These are phyloP conservation scores for Cirrhinus molitorella DNA, from an alignment of 2,797 vertebrate genomes.

Conservation along the genomic window DNA sequence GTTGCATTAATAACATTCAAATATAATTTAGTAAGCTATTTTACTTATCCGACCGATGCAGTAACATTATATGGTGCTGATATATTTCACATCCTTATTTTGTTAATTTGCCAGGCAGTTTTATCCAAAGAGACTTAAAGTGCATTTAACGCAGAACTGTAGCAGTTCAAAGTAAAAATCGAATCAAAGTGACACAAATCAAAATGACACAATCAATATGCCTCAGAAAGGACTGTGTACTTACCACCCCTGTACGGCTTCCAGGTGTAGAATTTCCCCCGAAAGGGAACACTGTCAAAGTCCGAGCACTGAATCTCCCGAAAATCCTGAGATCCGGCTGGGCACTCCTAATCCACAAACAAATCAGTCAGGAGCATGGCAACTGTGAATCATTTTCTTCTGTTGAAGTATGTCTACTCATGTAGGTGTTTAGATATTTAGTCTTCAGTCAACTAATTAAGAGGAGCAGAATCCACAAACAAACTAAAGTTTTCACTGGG, in stretches of 20 bases:
- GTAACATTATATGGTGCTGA: not conserved
- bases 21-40: not conserved
- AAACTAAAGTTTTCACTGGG: not conserved
- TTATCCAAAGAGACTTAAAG: not conserved
- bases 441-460: not conserved
- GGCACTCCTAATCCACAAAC: constrained; percentile 86
- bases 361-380: constrained; percentile 24
- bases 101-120: not conserved
- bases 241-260: constrained; percentile 95
- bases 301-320: constrained; percentile 93
- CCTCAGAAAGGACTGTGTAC: constrained; percentile 38
- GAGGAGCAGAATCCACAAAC: constrained; percentile 23
- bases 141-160: not conserved
- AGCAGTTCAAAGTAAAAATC: not conserved
- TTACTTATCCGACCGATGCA: not conserved
- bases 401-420: not conserved
- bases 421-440: not conserved
- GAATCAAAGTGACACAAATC: not conserved
- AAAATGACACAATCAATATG: not conserved
- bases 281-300: constrained; percentile 92
- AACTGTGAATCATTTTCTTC: not conserved
- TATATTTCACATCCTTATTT: not conserved
- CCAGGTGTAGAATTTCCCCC: constrained; percentile 98
- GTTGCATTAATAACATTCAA: not conserved
- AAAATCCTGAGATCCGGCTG: constrained; percentile 91